Evolutionary conservation across 2,797 vertebrate species (phyloP).

Genomic region (Hozukius guyotensis): DNA sequence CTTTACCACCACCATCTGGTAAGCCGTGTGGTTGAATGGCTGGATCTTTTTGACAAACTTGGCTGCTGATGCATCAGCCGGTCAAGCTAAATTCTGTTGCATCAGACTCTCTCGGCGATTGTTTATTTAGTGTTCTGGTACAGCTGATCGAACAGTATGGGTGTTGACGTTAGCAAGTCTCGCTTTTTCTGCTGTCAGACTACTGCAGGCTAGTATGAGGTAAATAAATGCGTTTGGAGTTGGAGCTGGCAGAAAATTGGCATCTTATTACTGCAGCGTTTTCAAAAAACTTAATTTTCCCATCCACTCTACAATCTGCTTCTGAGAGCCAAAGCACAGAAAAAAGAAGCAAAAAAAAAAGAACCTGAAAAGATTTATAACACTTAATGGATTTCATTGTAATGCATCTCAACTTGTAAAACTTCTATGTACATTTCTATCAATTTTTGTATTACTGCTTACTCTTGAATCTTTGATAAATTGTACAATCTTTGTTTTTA

Average conservation of each 20-base stretch:
- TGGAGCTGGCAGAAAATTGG: conserved; percentile 10
- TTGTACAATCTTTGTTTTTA: neutral
- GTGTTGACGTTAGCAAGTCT: neutral
- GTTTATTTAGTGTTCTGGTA: neutral
- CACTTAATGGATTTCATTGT: neutral
- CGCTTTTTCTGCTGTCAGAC: conserved; percentile 1
- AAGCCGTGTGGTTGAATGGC: conserved; percentile 10
- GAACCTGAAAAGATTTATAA: neutral
- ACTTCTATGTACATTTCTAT: neutral
- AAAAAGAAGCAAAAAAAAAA: neutral
- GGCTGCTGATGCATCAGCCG: neutral
- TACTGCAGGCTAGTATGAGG: neutral
- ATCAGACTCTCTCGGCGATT: neutral
- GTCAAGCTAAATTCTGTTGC: neutral
- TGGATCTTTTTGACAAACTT: conserved; percentile 20
- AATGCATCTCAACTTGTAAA: neutral
- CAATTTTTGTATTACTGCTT: neutral
- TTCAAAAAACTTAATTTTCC: neutral
- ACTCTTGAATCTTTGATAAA: neutral
- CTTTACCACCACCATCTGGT: conserved; percentile 12
- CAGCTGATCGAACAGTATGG: neutral
- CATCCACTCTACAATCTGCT: neutral
- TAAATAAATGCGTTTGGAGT: neutral
- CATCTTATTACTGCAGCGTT: neutral
- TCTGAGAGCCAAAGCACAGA: neutral